phyloP scores from a whole-genome alignment of 1,140 invertebrate genomes.

The Drosophila kurseongensis region DNA sequence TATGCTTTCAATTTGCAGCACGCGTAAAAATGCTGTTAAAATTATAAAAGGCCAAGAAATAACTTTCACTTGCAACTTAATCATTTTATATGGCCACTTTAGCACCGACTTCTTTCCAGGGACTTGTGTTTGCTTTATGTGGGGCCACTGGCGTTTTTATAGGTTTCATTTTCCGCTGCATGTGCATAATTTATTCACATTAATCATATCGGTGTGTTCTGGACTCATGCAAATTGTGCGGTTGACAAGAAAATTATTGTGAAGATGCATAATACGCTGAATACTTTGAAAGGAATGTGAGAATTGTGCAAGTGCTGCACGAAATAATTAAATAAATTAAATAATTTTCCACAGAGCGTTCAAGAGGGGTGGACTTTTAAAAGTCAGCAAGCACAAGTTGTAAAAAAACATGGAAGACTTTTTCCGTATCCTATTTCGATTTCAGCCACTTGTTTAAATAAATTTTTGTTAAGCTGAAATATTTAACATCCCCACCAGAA shows the following conservation, averaged over 20 bases:
- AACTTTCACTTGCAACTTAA: slow-evolving; percentile 80
- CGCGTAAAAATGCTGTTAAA: slow-evolving; percentile 65
- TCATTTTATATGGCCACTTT: slow-evolving; percentile 76
- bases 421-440: neutral
- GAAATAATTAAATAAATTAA: slow-evolving; percentile 9
- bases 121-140: slow-evolving; percentile 37
- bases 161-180: slow-evolving; percentile 14
- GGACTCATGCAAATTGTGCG: slow-evolving; percentile 53
- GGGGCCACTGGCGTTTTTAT: slow-evolving; percentile 31
- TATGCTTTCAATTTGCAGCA: slow-evolving; percentile 76
- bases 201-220: slow-evolving; percentile 51
- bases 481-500: neutral
- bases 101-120: slow-evolving; percentile 25
- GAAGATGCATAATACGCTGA: slow-evolving; percentile 31
- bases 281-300: slow-evolving; percentile 10
- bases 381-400: no score
- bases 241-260: slow-evolving; percentile 61
- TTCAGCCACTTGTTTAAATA: no score
- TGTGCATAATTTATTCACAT: slow-evolving; percentile 69
- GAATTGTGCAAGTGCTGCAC: slow-evolving; percentile 12
- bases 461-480: neutral
- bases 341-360: neutral
- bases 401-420: no score
- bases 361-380: neutral
- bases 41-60: slow-evolving; percentile 80